These are phyloP conservation scores for Styela clava DNA, from an alignment of 23 tunicate species.

Conservation along the genomic window DNA sequence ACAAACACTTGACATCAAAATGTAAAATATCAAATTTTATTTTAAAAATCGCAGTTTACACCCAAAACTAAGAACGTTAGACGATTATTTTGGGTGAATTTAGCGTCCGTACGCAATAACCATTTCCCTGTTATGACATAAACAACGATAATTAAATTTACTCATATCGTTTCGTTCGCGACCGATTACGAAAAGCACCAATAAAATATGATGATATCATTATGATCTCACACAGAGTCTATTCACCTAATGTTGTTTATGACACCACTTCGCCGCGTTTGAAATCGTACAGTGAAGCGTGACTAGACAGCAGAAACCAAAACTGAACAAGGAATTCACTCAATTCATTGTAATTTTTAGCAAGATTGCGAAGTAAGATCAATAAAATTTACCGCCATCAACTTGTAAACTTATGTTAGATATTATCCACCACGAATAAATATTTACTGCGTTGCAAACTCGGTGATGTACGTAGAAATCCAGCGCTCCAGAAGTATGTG, in stretches of 20 bases:
- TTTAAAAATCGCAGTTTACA: not conserved
- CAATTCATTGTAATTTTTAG: not conserved
- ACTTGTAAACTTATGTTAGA: not conserved
- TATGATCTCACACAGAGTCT: not conserved
- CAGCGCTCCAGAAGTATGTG: no score
- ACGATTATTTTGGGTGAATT: not conserved
- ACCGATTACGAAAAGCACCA: not conserved
- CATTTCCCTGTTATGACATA: not conserved
- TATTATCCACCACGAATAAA: no score
- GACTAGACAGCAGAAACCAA: not conserved
- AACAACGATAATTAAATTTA: not conserved
- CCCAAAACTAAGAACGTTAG: not conserved
- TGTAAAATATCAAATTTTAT: not conserved
- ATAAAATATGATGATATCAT: not conserved
- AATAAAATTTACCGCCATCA: not conserved
- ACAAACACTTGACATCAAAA: not conserved
- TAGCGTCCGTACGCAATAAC: not conserved
- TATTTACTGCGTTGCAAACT: no score
- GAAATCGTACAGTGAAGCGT: not conserved
- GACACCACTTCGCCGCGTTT: not conserved
- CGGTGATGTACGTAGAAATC: no score
- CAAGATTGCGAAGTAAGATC: not conserved
- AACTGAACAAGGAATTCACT: not conserved
- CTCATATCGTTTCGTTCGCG: not conserved
- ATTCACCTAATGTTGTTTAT: not conserved